Evolutionary conservation across 1,140 invertebrate species (phyloP).

Genomic region (Drosophila erecta): DNA sequence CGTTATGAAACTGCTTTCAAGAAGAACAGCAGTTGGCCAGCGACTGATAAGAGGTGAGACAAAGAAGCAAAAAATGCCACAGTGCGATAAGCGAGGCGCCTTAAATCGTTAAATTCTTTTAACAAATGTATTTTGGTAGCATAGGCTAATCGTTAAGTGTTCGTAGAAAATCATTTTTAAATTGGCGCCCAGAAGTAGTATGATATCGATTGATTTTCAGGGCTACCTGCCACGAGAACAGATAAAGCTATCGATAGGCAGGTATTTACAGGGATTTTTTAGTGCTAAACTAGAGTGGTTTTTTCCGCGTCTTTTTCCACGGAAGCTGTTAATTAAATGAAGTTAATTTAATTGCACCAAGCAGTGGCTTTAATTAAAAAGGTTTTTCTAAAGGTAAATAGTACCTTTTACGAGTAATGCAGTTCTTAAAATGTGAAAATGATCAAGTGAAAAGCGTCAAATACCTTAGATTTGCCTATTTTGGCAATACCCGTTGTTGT

Average conservation of each 20-base stretch:
- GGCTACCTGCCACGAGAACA: background rate
- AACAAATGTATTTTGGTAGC: background rate
- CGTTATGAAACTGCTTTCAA: constrained; percentile 39
- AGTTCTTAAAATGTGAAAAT: background rate
- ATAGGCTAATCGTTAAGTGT: background rate
- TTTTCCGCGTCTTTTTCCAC: background rate
- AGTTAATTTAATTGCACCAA: constrained; percentile 13
- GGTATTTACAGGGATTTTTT: constrained; percentile 1
- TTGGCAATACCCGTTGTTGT: constrained; percentile 60
- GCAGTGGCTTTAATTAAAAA: constrained; percentile 8
- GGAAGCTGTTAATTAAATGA: constrained; percentile 24
- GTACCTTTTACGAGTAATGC: background rate
- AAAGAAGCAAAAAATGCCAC: constrained; percentile 14
- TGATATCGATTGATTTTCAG: constrained; percentile 12
- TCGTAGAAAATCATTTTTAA: background rate
- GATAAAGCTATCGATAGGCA: constrained; percentile 9
- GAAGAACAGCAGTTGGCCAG: constrained; percentile 25
- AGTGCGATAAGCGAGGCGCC: constrained; percentile 12
- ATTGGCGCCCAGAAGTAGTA: background rate
- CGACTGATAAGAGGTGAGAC: constrained; percentile 38
- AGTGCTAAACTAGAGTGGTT: background rate
- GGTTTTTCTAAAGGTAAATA: constrained; percentile 38
- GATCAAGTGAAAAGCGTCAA: constrained; percentile 2
- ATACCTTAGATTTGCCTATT: constrained; percentile 36
- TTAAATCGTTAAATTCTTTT: background rate